Conservation (phyloP, 2,888 invertebrate genomes). For the Melanargia galathea region DNA sequence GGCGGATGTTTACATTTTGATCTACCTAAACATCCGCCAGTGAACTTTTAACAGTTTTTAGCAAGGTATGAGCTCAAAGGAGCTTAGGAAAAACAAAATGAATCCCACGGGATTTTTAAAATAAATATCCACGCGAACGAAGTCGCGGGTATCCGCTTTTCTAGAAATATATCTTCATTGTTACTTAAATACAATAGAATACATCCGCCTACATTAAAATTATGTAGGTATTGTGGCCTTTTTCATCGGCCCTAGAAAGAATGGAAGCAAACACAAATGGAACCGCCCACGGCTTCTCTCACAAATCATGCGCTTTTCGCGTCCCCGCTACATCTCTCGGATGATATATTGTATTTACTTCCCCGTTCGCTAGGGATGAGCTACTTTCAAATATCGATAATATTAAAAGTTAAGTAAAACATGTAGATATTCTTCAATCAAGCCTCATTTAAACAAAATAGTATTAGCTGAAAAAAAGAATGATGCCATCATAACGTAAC, state of each 20-base stretch:
- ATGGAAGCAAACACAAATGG: constrained; percentile 28
- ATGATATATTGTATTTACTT: constrained; percentile 27
- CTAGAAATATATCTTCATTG: background rate
- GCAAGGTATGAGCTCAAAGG: too few species aligned
- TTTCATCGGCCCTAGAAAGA: constrained; percentile 21
- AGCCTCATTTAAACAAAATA: background rate
- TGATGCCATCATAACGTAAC: too few species aligned
- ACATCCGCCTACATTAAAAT: constrained; percentile 20
- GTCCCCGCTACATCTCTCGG: constrained; percentile 15
- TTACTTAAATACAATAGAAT: constrained; percentile 4
- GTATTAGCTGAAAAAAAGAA: too few species aligned
- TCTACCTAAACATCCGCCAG: too few species aligned
- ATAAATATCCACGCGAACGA: too few species aligned
- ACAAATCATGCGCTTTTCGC: constrained; percentile 37
- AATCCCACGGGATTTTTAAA: too few species aligned
- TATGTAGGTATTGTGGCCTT: constrained; percentile 21
- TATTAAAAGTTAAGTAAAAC: too few species aligned
- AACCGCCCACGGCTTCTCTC: constrained; percentile 32
- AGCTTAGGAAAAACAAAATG: too few species aligned
- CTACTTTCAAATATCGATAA: background rate
- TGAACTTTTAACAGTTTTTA: too few species aligned
- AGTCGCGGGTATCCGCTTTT: too few species aligned
- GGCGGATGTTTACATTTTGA: too few species aligned
- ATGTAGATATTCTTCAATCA: too few species aligned
- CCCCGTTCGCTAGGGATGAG: background rate